Percentiles rank a stretch among this genome's conserved stretches.
Evolutionary conservation across 2,113 vertebrate species (phyloP).

Genomic region (Malurus cyaneus): DNA sequence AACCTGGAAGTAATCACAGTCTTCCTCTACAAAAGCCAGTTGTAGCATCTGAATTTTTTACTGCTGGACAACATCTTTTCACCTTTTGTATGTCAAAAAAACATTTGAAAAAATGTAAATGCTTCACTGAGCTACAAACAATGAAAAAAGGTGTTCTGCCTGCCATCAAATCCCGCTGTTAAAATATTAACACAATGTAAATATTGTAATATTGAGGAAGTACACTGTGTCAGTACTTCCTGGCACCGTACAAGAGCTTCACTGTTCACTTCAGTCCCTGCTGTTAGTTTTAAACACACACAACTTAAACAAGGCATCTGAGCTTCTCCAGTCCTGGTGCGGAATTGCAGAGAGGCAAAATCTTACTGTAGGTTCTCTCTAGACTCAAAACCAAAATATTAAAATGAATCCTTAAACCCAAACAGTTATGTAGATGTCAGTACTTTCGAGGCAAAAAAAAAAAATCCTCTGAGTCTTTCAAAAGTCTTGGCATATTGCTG

Average conservation of each 20-base stretch:
- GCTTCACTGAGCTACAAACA: slow-evolving; percentile 27
- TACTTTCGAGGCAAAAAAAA: slow-evolving; percentile 28
- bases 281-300: slow-evolving; percentile 49
- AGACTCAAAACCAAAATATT: slow-evolving; percentile 6
- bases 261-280: slow-evolving; percentile 56
- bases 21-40: neutral
- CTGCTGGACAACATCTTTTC: neutral
- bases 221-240: slow-evolving; percentile 67
- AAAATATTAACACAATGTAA: slow-evolving; percentile 69
- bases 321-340: slow-evolving; percentile 48
- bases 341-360: slow-evolving; percentile 29
- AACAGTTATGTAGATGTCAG: slow-evolving; percentile 39
- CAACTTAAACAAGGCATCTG: slow-evolving; percentile 63
- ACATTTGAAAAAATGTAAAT: neutral
- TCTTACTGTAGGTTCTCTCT: neutral
- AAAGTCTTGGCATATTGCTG: slow-evolving; percentile 8
- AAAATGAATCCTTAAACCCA: slow-evolving; percentile 30
- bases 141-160: slow-evolving; percentile 56
- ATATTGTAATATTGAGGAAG: slow-evolving; percentile 70
- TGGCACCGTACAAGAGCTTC: slow-evolving; percentile 56
- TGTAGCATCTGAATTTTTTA: neutral
- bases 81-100: slow-evolving; percentile 25
- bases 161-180: slow-evolving; percentile 26
- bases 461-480: neutral
- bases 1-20: slow-evolving; percentile 30